Evolutionary conservation across 2,113 vertebrate genomes (phyloP), one percentile per base, ranked within the genome.

Genomic region (Heptranchias perlo): DNA sequence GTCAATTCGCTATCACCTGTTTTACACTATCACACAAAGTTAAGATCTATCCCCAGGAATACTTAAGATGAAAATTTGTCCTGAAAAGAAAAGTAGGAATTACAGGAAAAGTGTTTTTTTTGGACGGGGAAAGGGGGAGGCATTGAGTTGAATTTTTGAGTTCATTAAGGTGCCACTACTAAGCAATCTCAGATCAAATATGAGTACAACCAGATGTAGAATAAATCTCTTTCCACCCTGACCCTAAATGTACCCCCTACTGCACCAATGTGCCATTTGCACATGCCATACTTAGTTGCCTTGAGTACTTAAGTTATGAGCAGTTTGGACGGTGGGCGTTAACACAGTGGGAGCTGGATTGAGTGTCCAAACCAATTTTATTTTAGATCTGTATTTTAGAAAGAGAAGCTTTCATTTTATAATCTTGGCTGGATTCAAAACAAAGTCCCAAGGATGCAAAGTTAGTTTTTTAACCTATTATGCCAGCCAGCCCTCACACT

Each of bases 171-270:
- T 65, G n/a, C 44, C 92, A 65, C n/a, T 21, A 44, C 23, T 39
- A 94, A 94, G 25, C 7, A 94, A 64, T 47, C n/a, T 94, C 62
- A 94, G 62, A 39, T 67, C n/a, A 94, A 94, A 65, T 44, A 94
- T 65, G 13, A 65, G 13, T 52, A 35, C 28, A 82, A 89, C 25
- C 44, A 89, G 86, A 54, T 89, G 7, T 13, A 89, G 86, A 49
- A 11, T 89, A 89, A 28, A 94, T 25, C n/a, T 65, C 61, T n/a
- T 64, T 93, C 4, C 47, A 47, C 18, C n/a, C n/a, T 94, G 62
- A 94, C 21, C 61, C 62, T 39, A 65, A 65, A 4, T n/a, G n/a
- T 47, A 65, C 0, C 62, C 7, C 62, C 3, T 65, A 94, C 58
- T 94, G 18, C 61, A 94, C 21, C 8, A 94, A 1, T 94, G 61